Evolutionary conservation across 1,140 invertebrate genomes (phyloP), one percentile per base, ranked within the genome.

Genomic region (Wiebesia pumilae): DNA sequence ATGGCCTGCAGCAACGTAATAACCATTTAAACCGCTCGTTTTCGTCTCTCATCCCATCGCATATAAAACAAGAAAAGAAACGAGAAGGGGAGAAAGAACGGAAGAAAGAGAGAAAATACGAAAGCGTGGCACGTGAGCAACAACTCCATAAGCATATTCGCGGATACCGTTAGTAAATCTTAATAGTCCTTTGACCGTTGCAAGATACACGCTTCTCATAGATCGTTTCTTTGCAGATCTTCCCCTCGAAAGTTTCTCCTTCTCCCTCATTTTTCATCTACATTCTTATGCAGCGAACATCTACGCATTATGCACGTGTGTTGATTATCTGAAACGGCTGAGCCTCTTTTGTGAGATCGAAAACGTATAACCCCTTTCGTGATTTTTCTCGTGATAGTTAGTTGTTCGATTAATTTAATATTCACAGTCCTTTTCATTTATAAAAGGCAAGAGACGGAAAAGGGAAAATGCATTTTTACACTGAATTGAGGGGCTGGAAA

Each of bases 131-230:
- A 62, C 33, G 51, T 33, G 47, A 83, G 30, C 21, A 35, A 71
- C 67, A 54, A 83, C 54, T 83, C 43, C 58, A 43, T n/a, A 27
- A 54, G 40, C 33, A 33, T 67, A 58, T 77, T 24, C 33, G 38
- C 78, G 47, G 0, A 54, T 65, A 2, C 54, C 24, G 43, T 80
- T 40, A 38, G 14, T 33, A 10, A 58, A 16, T 54, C 69, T 54
- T n/a, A 19, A 69, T 47, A 80, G 87, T 40, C 2, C 3, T 58
- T 24, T 87, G 88, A 83, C 88, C 89, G 88, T 90, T 90, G 88
- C 88, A 87, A 71, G 3, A n/a, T 73, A 67, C 81, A 16, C 77
- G 88, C 88, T 90, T 89, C 80, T 87, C 87, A 88, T 88, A 87
- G 83, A 89, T 86, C 89, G 84, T 88, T 89, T 84, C 80, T 43